Evolutionary conservation across 1,140 invertebrate genomes (phyloP).

Genomic region (Drosophila auraria): DNA sequence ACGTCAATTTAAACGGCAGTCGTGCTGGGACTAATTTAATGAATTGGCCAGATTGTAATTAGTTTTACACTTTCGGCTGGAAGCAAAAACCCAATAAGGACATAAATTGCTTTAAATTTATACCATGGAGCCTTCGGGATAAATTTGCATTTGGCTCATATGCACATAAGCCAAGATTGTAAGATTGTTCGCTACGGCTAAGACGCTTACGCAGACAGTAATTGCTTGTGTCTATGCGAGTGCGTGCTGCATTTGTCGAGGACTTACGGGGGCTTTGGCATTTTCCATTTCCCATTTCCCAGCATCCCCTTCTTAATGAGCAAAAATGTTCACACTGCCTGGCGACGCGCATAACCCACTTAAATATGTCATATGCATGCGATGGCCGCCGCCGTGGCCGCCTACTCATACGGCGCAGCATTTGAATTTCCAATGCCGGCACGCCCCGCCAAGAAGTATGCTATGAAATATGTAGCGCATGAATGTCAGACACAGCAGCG

Average conservation of each 20-base stretch:
- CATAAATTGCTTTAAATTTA: conserved; percentile 40
- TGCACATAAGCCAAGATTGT: conserved; percentile 25
- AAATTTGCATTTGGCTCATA: conserved; percentile 47
- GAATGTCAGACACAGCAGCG: conserved; percentile 68
- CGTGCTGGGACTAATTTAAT: conserved; percentile 31
- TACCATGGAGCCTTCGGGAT: background rate
- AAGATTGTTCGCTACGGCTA: conserved; percentile 14
- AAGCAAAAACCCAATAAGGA: conserved; percentile 13
- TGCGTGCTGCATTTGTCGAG: conserved; percentile 59
- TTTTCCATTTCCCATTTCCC: background rate
- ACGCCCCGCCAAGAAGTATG: conserved; percentile 68
- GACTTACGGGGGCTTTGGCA: conserved; percentile 52
- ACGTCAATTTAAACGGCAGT: conserved; percentile 19
- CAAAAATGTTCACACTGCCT: conserved; percentile 49
- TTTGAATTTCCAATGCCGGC: conserved; percentile 75
- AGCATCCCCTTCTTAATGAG: conserved; percentile 57
- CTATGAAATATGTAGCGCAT: conserved; percentile 78
- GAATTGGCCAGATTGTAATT: conserved; percentile 49
- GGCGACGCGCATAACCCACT: conserved; percentile 61
- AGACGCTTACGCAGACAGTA: conserved; percentile 54
- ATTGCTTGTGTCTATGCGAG: conserved; percentile 40
- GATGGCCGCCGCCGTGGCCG: conserved; percentile 17
- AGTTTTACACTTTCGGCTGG: conserved; percentile 37
- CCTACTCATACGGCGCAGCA: conserved; percentile 75
- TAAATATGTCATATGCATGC: conserved; percentile 80